Evolutionary conservation across 2,888 invertebrate species (phyloP), one percentile per base, ranked within the genome.

Genomic region (Sesia apiformis): DNA sequence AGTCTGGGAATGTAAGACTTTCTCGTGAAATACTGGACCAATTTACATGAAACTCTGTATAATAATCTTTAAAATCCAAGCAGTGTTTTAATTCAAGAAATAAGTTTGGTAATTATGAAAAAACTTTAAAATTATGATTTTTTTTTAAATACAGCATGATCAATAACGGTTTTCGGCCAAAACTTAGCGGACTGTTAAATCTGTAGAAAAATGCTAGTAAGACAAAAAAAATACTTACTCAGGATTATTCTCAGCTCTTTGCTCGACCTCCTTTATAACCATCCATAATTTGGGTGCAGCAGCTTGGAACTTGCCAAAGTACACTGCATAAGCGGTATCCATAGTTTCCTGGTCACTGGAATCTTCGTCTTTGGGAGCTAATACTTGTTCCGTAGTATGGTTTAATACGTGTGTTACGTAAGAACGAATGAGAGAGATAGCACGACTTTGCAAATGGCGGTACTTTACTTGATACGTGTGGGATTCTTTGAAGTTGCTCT

Each of bases 291-390:
- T 95, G 0, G 95, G 93, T 0, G 98, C 94, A n/a, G 96, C 95
- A 0, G 96, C 95, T 76, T 98, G 96, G 77, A 98, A 99, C 83
- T 97, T 97, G 0, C 98, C 98, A 73, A 98, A 99, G 72, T 97
- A 98, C 42, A 92, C 93, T 52, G 94, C 97, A 87, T 93, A 95
- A 40, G 94, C 93, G 0, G 94, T 92, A 65, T 95, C 94, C 7
- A 91, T 88, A 38, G 80, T 74, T 23, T 80, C 81, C 54, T 76
- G 74, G 4, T 81, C 81, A 0, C 62, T 67, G 1, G 65, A 62
- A 0, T 74, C 74, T 4, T 79, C 78, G 1, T 81, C 79, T 40
- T 69, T 68, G 0, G 83, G 90, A 56, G 85, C 90, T 5, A 92
- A 66, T 0, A 94, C 93, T 69, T 95, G 94, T 65, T 94, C 94